These are phyloP conservation scores for Scatophagus argus DNA, from an alignment of 2,113 vertebrate genomes.

Conservation along the genomic window DNA sequence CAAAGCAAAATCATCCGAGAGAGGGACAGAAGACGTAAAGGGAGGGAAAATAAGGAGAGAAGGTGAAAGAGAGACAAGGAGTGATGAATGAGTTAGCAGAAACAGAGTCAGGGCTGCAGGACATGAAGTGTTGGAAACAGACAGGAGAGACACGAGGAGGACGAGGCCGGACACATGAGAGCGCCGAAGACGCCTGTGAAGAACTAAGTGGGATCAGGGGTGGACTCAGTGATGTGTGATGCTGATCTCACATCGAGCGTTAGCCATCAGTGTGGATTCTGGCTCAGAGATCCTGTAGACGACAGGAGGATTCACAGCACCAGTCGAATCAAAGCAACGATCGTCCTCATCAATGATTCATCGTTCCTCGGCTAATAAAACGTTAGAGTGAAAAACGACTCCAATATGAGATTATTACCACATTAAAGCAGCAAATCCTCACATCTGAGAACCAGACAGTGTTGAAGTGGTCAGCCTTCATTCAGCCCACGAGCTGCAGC, in stretches of 20 bases:
- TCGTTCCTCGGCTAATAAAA: too few species aligned
- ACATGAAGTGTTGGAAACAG: background rate
- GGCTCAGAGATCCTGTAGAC: background rate
- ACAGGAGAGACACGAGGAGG: background rate
- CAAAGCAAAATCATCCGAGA: conserved; percentile 16
- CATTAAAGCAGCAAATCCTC: too few species aligned
- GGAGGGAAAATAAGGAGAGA: background rate
- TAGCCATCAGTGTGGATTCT: background rate
- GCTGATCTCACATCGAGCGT: background rate
- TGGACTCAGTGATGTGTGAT: background rate
- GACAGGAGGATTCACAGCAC: background rate
- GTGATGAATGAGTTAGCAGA: conserved; percentile 4
- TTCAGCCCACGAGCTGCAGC: too few species aligned
- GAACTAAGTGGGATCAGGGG: background rate
- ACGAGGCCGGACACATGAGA: background rate
- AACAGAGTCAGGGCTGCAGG: conserved; percentile 9
- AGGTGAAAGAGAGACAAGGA: background rate
- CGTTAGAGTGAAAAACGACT: too few species aligned
- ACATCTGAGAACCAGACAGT: too few species aligned
- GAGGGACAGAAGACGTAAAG: background rate
- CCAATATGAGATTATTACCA: too few species aligned
- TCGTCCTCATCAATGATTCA: too few species aligned
- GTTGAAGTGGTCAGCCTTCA: too few species aligned
- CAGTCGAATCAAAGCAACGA: background rate
- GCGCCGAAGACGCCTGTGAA: background rate